Conservation (phyloP, 2,888 invertebrate genomes). For the Sthenelais limicola region DNA sequence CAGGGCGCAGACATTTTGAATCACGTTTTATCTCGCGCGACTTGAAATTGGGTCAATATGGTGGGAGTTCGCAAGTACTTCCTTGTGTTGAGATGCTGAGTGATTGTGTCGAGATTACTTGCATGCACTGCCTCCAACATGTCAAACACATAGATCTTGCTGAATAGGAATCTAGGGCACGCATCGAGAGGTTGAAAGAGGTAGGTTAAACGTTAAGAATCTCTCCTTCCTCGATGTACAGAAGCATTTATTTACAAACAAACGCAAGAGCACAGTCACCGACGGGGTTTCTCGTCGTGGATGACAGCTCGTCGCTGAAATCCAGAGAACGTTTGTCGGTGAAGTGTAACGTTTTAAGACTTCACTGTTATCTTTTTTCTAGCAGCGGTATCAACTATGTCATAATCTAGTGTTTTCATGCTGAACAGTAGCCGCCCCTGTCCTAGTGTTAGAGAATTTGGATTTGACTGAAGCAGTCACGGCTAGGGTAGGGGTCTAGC, state of each 20-base stretch:
- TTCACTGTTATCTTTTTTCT: too few relatives aligned
- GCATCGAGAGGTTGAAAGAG: not conserved
- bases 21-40: slow-evolving; percentile 23
- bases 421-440: too few relatives aligned
- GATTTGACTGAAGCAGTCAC: too few relatives aligned
- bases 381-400: too few relatives aligned
- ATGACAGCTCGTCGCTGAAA: slow-evolving; percentile 25
- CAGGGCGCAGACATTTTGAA: slow-evolving; percentile 36
- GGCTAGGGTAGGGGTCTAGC: too few relatives aligned
- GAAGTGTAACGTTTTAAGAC: too few relatives aligned
- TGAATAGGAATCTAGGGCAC: not conserved
- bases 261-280: too few relatives aligned
- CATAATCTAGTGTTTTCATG: too few relatives aligned
- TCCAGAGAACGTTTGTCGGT: too few relatives aligned
- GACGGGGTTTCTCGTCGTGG: too few relatives aligned
- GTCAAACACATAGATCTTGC: not conserved
- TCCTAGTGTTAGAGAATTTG: too few relatives aligned
- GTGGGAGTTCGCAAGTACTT: slow-evolving; percentile 33
- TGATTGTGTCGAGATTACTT: slow-evolving; percentile 1
- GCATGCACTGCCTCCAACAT: too few relatives aligned
- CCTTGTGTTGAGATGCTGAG: slow-evolving; percentile 36
- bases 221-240: not conserved
- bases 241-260: slow-evolving; percentile 36
- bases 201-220: not conserved
- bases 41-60: slow-evolving; percentile 34